A percentile compares a stretch with the other conserved stretches of the same genome.
Conservation (phyloP, 2,888 invertebrate species). For the Hartigia nigra region DNA sequence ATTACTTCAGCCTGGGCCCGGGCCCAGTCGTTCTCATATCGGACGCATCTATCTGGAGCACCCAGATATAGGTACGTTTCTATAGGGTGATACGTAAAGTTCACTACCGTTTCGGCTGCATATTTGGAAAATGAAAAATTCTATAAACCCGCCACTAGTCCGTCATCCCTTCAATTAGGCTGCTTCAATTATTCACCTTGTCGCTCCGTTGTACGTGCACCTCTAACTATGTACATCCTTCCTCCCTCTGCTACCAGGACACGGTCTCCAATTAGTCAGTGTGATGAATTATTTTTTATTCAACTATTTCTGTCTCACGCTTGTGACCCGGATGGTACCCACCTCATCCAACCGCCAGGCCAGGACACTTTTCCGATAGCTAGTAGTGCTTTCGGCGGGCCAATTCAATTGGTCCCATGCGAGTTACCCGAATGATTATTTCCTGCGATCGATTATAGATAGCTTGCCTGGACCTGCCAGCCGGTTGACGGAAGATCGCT, state of each 20-base stretch:
- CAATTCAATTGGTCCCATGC: background rate
- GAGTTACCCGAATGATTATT: background rate
- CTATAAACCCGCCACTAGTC: background rate
- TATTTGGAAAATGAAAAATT: background rate
- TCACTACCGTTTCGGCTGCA: background rate
- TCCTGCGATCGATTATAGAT: background rate
- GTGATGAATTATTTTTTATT: background rate
- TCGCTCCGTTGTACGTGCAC: background rate
- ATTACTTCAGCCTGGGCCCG: conserved; percentile 35
- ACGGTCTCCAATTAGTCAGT: background rate
- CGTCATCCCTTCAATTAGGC: background rate
- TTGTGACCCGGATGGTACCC: background rate
- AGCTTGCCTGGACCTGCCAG: background rate
- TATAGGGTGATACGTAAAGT: conserved; percentile 23
- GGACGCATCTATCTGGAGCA: conserved; percentile 44
- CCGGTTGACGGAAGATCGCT: background rate
- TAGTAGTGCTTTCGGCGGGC: background rate
- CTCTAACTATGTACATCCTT: background rate
- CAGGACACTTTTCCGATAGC: background rate
- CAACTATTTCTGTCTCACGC: background rate
- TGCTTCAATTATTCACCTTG: background rate
- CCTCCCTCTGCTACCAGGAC: background rate
- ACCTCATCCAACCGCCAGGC: background rate
- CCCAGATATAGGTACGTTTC: conserved; percentile 31
- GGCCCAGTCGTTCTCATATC: conserved; percentile 37